A percentile compares a stretch with the other conserved stretches of the same genome.
Conservation (phyloP, 2,888 invertebrate species). For the Drosophila suboccidentalis region DNA sequence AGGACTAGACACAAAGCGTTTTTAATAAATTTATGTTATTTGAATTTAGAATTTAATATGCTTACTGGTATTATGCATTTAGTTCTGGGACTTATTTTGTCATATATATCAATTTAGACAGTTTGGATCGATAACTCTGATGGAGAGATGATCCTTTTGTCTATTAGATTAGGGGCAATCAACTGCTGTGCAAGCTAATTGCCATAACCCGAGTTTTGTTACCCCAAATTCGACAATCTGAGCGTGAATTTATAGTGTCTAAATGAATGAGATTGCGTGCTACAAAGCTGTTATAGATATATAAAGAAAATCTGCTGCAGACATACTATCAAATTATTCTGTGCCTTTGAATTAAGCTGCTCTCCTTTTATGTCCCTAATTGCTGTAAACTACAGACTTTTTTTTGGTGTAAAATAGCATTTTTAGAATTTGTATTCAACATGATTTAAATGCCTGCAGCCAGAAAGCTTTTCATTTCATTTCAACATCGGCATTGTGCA, state of each 20-base stretch:
- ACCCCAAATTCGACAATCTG: not conserved
- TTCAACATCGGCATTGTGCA: conserved; percentile 7
- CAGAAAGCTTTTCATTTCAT: conserved; percentile 10
- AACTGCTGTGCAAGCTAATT: conserved; percentile 52
- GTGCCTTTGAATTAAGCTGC: conserved; percentile 25
- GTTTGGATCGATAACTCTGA: not conserved
- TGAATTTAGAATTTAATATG: conserved; percentile 4
- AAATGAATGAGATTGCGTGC: conserved; percentile 63
- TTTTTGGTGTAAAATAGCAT: conserved; percentile 11
- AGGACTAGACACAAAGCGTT: not conserved
- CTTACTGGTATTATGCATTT: not conserved
- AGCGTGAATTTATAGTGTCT: conserved; percentile 8
- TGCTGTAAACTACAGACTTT: conserved; percentile 25
- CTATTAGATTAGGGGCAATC: not conserved
- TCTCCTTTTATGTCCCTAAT: conserved; percentile 45
- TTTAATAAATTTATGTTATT: not conserved
- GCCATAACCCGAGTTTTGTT: conserved; percentile 47
- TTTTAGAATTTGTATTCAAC: conserved; percentile 46
- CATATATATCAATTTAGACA: not conserved
- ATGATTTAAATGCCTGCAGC: conserved; percentile 10
- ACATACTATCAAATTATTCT: conserved; percentile 8
- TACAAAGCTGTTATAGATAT: conserved; percentile 38
- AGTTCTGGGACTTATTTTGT: not conserved
- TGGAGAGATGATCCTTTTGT: not conserved
- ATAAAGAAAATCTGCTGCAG: conserved; percentile 29